Base-by-base conservation (phyloP, 2,888 invertebrate genomes). In the Ophioninae sp. region DNA sequence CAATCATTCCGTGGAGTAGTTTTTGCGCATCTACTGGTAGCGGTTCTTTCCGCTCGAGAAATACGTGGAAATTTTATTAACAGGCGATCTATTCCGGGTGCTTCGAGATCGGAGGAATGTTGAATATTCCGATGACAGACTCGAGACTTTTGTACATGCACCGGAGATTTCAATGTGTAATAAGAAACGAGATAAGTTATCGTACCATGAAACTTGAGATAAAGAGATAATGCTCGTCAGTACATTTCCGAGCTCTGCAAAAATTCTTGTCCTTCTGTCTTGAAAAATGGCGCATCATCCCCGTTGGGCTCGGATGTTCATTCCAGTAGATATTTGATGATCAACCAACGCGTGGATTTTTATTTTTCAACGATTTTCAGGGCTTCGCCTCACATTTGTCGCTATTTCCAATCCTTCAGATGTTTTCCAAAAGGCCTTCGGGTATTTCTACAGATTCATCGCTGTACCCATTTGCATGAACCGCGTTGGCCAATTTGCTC, bases 181-280 rank as follows among this genome's bases (percentile, higher is more conserved):
- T 62, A 69, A 69, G 69, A n/a, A 10, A 61, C 23, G 61, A 69
- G 77, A 77, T 69, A 77, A 20, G 77, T 20, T 69, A 77, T 77
- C 77, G 50, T 23, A 30, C 59, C 61, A 7, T 44, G 20, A 50
- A 50, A n/a, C 21, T 23, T 59, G 23, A 17, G n/a, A n/a, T n/a
- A n/a, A n/a, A n/a, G 30, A 10, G 69, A 77, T 77, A 77, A 77
- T 37, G 20, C 61, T 41, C 41, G 50, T 44, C 41, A 59, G 37
- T 23, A 59, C 62, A 62, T 62, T 77, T 77, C 50, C 77, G 30
- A 61, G 23, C 62, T 69, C 61, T 57, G 37, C 61, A 8, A 50
- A 77, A 62, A 62, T 20, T 77, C 61, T 69, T 50, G 6, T n/a
- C 59, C 44, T 6, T 59, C 41, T 76, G 69, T 61, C n/a, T 10